phyloP scores from a whole-genome alignment of 2,797 vertebrate species.

The Sylvilagus floridanus region DNA sequence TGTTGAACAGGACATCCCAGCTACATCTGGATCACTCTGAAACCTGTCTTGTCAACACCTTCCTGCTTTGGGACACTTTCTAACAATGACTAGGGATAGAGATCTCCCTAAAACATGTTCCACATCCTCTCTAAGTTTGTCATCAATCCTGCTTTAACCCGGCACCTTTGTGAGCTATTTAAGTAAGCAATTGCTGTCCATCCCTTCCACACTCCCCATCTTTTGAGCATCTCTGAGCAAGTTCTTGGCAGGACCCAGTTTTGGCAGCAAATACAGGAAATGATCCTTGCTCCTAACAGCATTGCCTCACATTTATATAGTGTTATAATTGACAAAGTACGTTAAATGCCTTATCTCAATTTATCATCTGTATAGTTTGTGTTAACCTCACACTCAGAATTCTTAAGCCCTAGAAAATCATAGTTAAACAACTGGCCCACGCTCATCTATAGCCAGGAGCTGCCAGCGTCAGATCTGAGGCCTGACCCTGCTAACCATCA shows the following conservation, averaged over 20 bases:
- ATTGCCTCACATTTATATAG: slow-evolving; percentile 8
- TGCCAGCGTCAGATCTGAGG: not conserved
- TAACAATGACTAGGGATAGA: not conserved
- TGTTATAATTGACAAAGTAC: slow-evolving; percentile 24
- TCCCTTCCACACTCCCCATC: not conserved
- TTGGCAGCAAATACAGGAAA: slow-evolving; percentile 39
- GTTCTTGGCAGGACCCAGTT: not conserved
- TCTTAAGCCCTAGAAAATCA: not conserved
- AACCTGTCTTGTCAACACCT: not conserved
- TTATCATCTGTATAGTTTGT: not conserved
- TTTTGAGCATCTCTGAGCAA: slow-evolving; percentile 26
- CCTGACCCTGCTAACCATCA: too few relatives aligned
- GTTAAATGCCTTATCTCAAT: not conserved
- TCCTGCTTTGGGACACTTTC: not conserved
- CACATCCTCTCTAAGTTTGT: not conserved
- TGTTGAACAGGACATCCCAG: not conserved
- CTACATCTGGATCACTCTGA: not conserved
- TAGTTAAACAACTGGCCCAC: not conserved
- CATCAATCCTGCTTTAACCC: not conserved
- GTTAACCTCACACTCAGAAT: not conserved
- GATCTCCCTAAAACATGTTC: not conserved
- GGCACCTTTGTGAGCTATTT: not conserved
- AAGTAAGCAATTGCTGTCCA: not conserved
- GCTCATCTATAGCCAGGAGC: not conserved
- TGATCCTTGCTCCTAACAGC: slow-evolving; percentile 20